Base-by-base conservation (phyloP, 2,113 vertebrate species). In the Tautogolabrus adspersus region DNA sequence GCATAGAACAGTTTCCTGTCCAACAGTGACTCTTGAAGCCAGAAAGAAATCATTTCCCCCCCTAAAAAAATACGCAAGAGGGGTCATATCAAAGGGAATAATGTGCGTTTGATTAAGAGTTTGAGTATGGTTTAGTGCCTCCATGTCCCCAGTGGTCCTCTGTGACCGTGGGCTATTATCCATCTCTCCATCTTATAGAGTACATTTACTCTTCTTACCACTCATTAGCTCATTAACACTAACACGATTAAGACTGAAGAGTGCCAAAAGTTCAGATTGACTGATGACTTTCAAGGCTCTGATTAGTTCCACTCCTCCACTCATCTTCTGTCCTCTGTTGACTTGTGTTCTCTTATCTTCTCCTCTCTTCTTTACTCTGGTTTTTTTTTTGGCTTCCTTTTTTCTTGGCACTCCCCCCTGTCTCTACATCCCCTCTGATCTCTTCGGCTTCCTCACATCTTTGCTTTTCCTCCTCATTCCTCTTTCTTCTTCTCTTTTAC, bases 31-130 rank as follows among this genome's bases (percentile, higher is more conserved):
- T 75, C 49, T 61, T 49, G 47, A 77, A 78, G 56, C 78, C 19
- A 75, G 67, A 74, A 40, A 49, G 59, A 68, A 75, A 49, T n/a
- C 5, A 67, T 38, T 62, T 60, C 56, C 37, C 8, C 15, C 15
- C 44, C 1, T 16, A 46, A 75, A 40, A 59, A 75, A 62, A 58
- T 69, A 59, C 30, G 37, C 49, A 46, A 68, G 62, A 65, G 15
- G 18, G 65, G 49, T 82, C 55, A 34, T 57, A 85, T 83, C 60
- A 79, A 81, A 89, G 85, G 68, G 82, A 89, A 89, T 81, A 78
- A 64, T 71, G 22, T 52, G 58, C 73, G 80, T 87, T 87, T 87
- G 78, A 87, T 84, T 74, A 75, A 82, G 73, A 75, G 47, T 75
- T 62, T 85, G 55, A 42, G 46, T 75, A 18, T 56, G 54, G 70